A percentile compares a stretch with the other conserved stretches of the same genome.
Conservation (phyloP, 2,113 vertebrate genomes). For the Redunca redunca region DNA sequence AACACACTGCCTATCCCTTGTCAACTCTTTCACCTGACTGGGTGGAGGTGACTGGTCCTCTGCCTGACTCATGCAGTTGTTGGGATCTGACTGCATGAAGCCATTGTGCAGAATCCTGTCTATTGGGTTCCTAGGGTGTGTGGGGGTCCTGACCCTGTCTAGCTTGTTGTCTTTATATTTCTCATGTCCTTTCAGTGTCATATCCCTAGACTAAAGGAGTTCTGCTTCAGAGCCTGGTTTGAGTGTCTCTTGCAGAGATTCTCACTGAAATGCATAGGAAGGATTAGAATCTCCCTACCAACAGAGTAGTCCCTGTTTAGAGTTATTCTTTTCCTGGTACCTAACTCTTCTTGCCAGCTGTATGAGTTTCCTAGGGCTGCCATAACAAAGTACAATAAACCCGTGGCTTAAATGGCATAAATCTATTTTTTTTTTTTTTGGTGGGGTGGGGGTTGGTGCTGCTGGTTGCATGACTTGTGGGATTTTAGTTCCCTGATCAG, state of each 20-base stretch:
- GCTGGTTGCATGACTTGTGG: neutral
- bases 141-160: neutral
- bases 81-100: neutral
- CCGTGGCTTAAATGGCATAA: neutral
- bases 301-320: neutral
- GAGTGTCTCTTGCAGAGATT: neutral
- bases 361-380: neutral
- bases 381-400: neutral
- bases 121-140: neutral
- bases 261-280: neutral
- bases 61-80: neutral
- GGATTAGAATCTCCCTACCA: neutral
- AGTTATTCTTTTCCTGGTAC: neutral
- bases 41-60: neutral
- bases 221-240: neutral
- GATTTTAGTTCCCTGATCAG: neutral
- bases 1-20: neutral
- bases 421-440: neutral
- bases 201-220: neutral
- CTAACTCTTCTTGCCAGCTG: neutral
- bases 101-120: neutral
- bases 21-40: neutral
- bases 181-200: neutral
- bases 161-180: neutral
- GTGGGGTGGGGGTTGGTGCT: rapidly evolving